Conservation (phyloP, 2,888 invertebrate genomes). For the Athrips mouffetella region DNA sequence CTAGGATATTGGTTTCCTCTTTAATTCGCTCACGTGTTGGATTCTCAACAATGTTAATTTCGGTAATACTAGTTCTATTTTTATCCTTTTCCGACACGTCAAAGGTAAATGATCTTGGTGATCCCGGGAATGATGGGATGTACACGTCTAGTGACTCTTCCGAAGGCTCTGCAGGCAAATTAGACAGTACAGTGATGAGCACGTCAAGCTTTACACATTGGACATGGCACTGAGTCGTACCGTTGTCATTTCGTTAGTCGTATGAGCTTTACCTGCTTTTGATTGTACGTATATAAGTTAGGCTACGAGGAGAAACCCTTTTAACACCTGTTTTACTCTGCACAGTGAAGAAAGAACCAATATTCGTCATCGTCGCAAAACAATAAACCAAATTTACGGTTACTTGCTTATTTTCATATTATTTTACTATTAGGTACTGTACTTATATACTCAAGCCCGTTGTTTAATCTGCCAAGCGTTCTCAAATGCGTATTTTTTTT, state of each 20-base stretch:
- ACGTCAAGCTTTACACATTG: neutral
- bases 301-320: no score
- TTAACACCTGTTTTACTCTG: no score
- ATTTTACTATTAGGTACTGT: no score
- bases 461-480: no score
- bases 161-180: constrained; percentile 41
- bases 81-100: neutral
- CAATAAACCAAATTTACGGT: neutral
- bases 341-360: neutral
- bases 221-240: no score
- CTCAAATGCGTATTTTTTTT: no score
- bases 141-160: constrained; percentile 43
- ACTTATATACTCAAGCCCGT: no score
- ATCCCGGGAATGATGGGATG: constrained; percentile 47
- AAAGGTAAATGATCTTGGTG: constrained; percentile 36
- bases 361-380: neutral
- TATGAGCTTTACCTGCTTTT: no score
- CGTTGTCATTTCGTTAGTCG: no score
- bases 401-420: no score
- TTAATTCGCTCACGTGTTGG: neutral
- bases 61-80: neutral
- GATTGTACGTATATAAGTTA: no score
- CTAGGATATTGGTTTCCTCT: constrained; percentile 29
- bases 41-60: neutral
- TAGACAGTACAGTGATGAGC: no score